phyloP scores from a whole-genome alignment of 1,140 invertebrate species.

The Leptestheria dahalacensis region DNA sequence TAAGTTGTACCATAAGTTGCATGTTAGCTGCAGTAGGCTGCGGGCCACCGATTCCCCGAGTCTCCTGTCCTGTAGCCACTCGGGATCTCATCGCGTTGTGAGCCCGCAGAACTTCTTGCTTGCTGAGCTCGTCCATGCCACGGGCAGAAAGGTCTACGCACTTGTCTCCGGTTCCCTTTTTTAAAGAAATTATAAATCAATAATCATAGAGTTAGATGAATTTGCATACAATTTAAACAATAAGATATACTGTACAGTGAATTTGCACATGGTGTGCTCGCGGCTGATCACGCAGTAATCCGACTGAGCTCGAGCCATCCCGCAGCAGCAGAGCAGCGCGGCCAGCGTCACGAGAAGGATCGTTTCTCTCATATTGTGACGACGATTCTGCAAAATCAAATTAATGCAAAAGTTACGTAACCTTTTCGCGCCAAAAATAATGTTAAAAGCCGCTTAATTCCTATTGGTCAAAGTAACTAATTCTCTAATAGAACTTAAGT shows the following conservation, averaged over 20 bases:
- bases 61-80: slow-evolving; percentile 14
- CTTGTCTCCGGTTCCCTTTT: not conserved
- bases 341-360: no score
- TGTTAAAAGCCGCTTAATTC: no score
- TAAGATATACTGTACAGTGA: not conserved
- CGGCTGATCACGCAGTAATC: not conserved
- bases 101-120: slow-evolving; percentile 4
- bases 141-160: not conserved
- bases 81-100: slow-evolving; percentile 13
- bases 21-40: slow-evolving; percentile 16
- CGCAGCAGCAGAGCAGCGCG: not conserved
- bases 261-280: not conserved
- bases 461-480: no score
- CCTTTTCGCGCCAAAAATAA: no score
- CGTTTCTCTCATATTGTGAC: no score
- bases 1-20: slow-evolving; percentile 13
- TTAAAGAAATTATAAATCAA: not conserved
- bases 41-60: slow-evolving; percentile 9
- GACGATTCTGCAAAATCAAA: no score
- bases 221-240: no score
- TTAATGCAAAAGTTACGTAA: no score
- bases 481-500: no score
- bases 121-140: not conserved
- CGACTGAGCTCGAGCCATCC: not conserved
- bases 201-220: no score